Conservation (phyloP, 1,140 invertebrate genomes). For the Drosophila ananassae region DNA sequence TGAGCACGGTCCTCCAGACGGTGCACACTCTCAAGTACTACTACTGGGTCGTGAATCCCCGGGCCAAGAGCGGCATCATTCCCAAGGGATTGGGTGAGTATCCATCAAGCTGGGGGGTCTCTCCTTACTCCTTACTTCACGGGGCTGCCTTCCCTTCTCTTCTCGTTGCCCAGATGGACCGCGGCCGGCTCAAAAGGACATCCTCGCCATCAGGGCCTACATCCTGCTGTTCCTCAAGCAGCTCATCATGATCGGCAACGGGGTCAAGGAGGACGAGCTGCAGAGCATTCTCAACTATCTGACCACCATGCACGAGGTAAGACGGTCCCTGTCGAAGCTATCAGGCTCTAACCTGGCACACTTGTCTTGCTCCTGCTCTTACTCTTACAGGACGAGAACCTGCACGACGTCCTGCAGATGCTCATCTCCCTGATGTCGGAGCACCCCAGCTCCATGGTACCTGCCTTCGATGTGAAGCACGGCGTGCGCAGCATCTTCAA, state of each 20-base stretch:
- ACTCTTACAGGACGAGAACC: slow-evolving; percentile 94
- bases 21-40: slow-evolving; percentile 99
- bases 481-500: slow-evolving; percentile 99
- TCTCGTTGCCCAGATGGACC: slow-evolving; percentile 90
- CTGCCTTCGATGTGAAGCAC: slow-evolving; percentile 98
- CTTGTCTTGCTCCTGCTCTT: neutral
- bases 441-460: slow-evolving; percentile 99
- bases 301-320: slow-evolving; percentile 97
- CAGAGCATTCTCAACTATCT: slow-evolving; percentile 99
- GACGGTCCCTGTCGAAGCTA: slow-evolving; percentile 19
- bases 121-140: too few relatives aligned
- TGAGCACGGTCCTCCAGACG: slow-evolving; percentile 98
- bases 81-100: slow-evolving; percentile 96
- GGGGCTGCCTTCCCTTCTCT: neutral
- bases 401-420: slow-evolving; percentile 99
- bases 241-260: slow-evolving; percentile 97
- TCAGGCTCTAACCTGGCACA: neutral
- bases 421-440: slow-evolving; percentile 98
- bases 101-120: neutral
- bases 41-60: slow-evolving; percentile 99
- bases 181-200: slow-evolving; percentile 96
- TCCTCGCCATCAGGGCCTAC: slow-evolving; percentile 96
- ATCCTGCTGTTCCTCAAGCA: slow-evolving; percentile 98
- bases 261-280: slow-evolving; percentile 98
- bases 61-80: slow-evolving; percentile 96